Conservation (phyloP, 2,888 invertebrate species). For the Acanthosepion lycidas region DNA sequence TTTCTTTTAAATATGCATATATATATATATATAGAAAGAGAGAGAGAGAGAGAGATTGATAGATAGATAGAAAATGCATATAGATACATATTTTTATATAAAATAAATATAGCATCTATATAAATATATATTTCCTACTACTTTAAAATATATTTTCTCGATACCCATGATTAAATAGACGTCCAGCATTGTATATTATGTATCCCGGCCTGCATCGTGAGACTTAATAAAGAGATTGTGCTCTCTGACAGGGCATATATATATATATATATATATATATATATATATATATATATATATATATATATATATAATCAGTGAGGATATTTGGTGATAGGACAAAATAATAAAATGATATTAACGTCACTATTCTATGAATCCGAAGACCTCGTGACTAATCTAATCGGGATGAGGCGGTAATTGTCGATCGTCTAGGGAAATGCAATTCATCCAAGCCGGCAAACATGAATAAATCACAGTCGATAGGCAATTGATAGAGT, state of each 20-base stretch:
- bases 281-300: neutral
- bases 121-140: too few relatives aligned
- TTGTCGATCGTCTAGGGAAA: neutral
- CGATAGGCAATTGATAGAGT: slow-evolving; percentile 17
- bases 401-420: neutral
- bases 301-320: neutral
- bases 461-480: slow-evolving; percentile 23
- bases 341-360: neutral
- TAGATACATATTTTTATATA: neutral
- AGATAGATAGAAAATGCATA: neutral
- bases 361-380: slow-evolving; percentile 8
- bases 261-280: neutral
- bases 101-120: too few relatives aligned
- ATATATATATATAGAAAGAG: neutral
- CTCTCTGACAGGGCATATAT: neutral
- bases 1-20: too few relatives aligned
- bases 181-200: too few relatives aligned
- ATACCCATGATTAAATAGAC: too few relatives aligned
- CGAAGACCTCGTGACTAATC: neutral
- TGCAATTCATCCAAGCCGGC: neutral
- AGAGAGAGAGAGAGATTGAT: too few relatives aligned
- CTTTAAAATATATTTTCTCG: too few relatives aligned
- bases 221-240: too few relatives aligned
- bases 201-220: too few relatives aligned
- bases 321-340: neutral